These are phyloP conservation scores for Spodoptera frugiperda DNA, from an alignment of 1,140 invertebrate species.

Conservation along the genomic window DNA sequence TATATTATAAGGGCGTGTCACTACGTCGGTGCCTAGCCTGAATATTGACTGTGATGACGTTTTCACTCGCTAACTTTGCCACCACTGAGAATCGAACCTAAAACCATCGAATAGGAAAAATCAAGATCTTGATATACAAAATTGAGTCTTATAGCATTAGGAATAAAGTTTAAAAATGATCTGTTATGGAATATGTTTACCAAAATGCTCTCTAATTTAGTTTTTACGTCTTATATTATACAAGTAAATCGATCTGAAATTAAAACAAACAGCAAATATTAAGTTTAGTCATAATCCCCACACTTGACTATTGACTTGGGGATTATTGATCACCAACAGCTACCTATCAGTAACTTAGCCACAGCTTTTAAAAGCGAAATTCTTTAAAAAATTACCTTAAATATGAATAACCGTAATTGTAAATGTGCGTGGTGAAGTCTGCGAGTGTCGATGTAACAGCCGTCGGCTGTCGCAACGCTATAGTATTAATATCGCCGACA, in stretches of 20 bases:
- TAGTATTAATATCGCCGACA: constrained; percentile 32
- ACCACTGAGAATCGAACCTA: not conserved
- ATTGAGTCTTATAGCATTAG: not conserved
- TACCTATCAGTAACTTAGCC: no score
- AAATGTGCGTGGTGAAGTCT: not conserved
- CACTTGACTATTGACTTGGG: no score
- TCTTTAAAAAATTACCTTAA: no score
- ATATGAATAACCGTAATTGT: no score
- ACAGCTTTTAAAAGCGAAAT: no score
- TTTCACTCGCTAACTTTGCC: not conserved
- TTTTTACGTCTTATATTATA: not conserved
- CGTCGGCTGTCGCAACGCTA: constrained; percentile 23
- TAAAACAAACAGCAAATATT: no score
- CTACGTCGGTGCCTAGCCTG: constrained; percentile 12
- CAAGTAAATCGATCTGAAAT: not conserved
- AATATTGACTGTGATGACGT: constrained; percentile 26
- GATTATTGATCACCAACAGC: no score
- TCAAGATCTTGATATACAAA: not conserved
- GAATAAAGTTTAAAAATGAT: not conserved
- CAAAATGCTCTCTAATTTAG: constrained; percentile 31
- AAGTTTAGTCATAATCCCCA: not conserved
- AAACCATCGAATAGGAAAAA: not conserved
- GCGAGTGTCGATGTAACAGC: not conserved
- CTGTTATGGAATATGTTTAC: constrained; percentile 1
- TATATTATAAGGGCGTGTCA: constrained; percentile 17